Conservation (phyloP, 2,797 vertebrate genomes). For the Scomberomorus guttatus region DNA sequence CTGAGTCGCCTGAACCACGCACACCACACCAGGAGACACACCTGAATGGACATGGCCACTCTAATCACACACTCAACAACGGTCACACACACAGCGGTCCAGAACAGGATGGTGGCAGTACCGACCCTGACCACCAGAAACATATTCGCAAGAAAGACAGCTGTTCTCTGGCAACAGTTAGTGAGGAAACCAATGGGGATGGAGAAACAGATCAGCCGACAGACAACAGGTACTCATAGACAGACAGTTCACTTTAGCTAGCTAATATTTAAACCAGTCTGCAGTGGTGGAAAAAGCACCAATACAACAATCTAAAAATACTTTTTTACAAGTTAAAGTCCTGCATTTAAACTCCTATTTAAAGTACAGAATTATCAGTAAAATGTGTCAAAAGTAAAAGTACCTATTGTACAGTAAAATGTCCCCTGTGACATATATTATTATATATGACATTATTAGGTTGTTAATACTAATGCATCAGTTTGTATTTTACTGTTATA, state of each 20-base stretch:
- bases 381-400: neutral
- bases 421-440: neutral
- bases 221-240: slow-evolving; percentile 54
- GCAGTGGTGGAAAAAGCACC: neutral
- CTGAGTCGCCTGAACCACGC: neutral
- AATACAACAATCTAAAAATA: neutral
- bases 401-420: neutral
- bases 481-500: no score
- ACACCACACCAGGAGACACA: slow-evolving; percentile 40
- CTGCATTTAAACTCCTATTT: neutral
- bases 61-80: slow-evolving; percentile 51
- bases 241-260: no score
- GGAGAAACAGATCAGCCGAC: slow-evolving; percentile 49
- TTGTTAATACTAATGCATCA: no score
- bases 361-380: neutral
- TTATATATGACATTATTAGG: no score
- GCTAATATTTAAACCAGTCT: neutral
- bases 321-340: neutral
- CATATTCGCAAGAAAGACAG: slow-evolving; percentile 88
- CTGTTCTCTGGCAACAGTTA: slow-evolving; percentile 88
- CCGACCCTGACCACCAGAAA: slow-evolving; percentile 83
- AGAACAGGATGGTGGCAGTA: slow-evolving; percentile 22
- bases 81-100: slow-evolving; percentile 57
- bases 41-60: slow-evolving; percentile 51
- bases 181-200: slow-evolving; percentile 86